phyloP scores from a whole-genome alignment of 2,888 invertebrate genomes.

The Dynastes tityus region DNA sequence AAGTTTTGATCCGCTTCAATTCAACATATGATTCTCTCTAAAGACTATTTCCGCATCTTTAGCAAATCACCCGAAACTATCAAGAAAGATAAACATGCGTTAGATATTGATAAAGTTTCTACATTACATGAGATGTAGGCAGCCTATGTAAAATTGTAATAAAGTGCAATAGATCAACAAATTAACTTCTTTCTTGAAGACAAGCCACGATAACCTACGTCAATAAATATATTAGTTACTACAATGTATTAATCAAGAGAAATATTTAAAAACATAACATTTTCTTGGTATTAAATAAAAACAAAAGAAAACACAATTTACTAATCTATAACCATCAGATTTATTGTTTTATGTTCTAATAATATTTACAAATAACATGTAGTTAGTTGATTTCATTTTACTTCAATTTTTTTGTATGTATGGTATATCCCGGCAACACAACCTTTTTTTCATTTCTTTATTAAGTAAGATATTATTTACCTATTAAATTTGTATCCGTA shows the following conservation, averaged over 20 bases:
- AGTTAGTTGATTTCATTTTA: conserved; percentile 50
- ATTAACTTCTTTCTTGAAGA: conserved; percentile 61
- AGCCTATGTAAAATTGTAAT: too few species aligned
- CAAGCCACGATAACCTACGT: conserved; percentile 55
- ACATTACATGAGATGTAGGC: too few species aligned
- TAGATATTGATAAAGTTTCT: too few species aligned
- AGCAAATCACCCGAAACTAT: too few species aligned
- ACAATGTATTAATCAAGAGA: not conserved
- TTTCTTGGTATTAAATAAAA: not conserved
- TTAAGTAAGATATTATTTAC: too few species aligned
- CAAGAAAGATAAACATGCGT: too few species aligned
- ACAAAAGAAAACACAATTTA: conserved; percentile 23
- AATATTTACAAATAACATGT: conserved; percentile 67
- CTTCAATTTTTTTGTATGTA: conserved; percentile 62
- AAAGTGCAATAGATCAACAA: conserved; percentile 53
- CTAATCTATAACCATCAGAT: conserved; percentile 61
- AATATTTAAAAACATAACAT: too few species aligned
- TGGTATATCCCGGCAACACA: conserved; percentile 60
- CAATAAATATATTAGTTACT: conserved; percentile 1
- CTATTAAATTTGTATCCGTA: too few species aligned
- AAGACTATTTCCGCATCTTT: too few species aligned
- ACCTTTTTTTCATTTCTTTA: conserved; percentile 55
- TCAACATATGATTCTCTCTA: too few species aligned
- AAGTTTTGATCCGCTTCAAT: too few species aligned
- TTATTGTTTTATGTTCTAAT: conserved; percentile 62